A percentile compares a stretch with the other conserved stretches of the same genome.
Conservation (phyloP, 2,797 vertebrate genomes). For the Microctenopoma stevenorrisi region DNA sequence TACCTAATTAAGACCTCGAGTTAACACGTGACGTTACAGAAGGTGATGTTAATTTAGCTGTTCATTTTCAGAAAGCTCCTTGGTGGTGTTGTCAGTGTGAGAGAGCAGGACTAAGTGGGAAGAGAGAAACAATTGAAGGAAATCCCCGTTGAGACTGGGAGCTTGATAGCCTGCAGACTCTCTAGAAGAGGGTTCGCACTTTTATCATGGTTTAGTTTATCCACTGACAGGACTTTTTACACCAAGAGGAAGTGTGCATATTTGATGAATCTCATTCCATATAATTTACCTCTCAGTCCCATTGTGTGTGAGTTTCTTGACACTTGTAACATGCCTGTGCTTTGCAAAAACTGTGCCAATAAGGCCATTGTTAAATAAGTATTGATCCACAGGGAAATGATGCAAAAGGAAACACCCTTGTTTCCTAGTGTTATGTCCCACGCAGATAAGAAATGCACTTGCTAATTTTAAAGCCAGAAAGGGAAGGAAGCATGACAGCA, state of each 20-base stretch:
- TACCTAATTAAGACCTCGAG: no score
- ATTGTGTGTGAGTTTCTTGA: neutral
- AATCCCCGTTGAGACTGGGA: conserved; percentile 69
- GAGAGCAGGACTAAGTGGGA: conserved; percentile 47
- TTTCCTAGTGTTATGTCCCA: conserved; percentile 88
- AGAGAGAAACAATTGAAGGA: conserved; percentile 80
- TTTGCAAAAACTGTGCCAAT: conserved; percentile 31
- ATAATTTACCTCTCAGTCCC: neutral
- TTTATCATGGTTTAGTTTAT: conserved; percentile 38
- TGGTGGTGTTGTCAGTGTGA: conserved; percentile 29
- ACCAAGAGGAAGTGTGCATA: conserved; percentile 15
- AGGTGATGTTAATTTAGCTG: neutral
- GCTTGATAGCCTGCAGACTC: conserved; percentile 53
- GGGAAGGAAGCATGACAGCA: conserved; percentile 95
- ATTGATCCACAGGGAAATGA: conserved; percentile 91
- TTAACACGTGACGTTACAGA: neutral
- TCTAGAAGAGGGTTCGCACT: neutral
- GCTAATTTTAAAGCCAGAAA: conserved; percentile 91
- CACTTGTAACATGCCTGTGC: neutral
- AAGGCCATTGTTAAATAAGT: conserved; percentile 79
- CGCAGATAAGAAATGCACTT: conserved; percentile 91
- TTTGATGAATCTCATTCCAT: neutral
- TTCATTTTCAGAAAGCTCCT: conserved; percentile 12
- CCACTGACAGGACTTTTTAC: conserved; percentile 17
- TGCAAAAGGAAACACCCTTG: conserved; percentile 91